Evolutionary conservation across 1,140 invertebrate genomes (phyloP), one percentile per base, ranked within the genome.

Genomic region (Wiebesia pumilae): DNA sequence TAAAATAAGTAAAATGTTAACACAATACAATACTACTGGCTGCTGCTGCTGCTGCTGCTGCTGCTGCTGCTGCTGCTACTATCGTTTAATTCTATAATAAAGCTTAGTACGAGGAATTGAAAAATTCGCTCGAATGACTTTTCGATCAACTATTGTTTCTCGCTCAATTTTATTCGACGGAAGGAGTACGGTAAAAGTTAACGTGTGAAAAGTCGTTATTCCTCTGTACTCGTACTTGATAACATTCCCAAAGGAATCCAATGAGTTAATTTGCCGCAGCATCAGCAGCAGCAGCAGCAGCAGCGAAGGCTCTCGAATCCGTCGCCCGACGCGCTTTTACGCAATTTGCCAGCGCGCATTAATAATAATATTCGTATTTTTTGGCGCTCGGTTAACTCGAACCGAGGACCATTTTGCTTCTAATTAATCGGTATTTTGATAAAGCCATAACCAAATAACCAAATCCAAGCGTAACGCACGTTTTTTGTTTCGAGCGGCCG

Each of bases 1-100:
- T 82, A 82, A 82, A 71, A 54, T 65, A 40, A 81, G 21, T 67
- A 4, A 65, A 81, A 81, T 65, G 33, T 40, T 81, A 75, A 75
- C 3, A 12, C 6, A 75, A n/a, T 40, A n/a, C 21, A 43, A 38
- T 43, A 40, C 35, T 7, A n/a, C n/a, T n/a, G n/a, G n/a, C n/a
- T n/a, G n/a, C n/a, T n/a, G n/a, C n/a, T n/a, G n/a, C n/a, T n/a
- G n/a, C n/a, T n/a, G n/a, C n/a, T n/a, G n/a, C n/a, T n/a, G n/a
- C n/a, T n/a, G n/a, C n/a, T n/a, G n/a, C n/a, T n/a, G n/a, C n/a
- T 21, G 38, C 38, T 51, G 19, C 43, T 7, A 47, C 43, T 47
- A 47, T 14, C 7, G 19, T 58, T 58, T 21, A 58, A 19, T 58
- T 58, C 54, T 58, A 10, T 58, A 21, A 12, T 3, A 58, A 3